Evolutionary conservation across 2,113 vertebrate species (phyloP).

Genomic region (Climacteris rufus): DNA sequence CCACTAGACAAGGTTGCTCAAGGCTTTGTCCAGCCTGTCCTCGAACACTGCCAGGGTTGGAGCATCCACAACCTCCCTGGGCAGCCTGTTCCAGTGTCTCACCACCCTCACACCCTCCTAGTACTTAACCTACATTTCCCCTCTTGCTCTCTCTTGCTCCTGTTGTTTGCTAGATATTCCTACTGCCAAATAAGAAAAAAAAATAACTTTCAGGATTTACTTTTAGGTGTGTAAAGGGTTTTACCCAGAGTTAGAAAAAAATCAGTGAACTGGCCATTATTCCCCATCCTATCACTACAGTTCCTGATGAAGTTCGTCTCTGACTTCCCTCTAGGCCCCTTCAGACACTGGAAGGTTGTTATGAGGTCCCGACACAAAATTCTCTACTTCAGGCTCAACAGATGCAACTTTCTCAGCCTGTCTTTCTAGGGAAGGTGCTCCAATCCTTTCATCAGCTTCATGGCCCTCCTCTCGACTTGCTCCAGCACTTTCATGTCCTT

Average conservation of each 20-base stretch:
- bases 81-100: too few species aligned
- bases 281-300: not conserved
- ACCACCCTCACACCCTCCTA: too few species aligned
- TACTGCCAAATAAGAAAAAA: not conserved
- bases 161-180: not conserved
- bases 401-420: not conserved
- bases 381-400: not conserved
- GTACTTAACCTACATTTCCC: too few species aligned
- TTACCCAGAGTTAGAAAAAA: not conserved
- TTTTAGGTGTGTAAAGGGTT: not conserved
- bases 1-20: too few species aligned
- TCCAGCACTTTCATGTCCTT: not conserved
- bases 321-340: not conserved
- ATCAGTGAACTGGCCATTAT: not conserved
- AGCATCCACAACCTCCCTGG: too few species aligned
- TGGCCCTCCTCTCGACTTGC: not conserved
- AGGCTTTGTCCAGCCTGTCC: too few species aligned
- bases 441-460: not conserved
- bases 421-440: fast-evolving
- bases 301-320: not conserved
- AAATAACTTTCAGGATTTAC: not conserved
- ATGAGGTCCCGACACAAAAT: fast-evolving
- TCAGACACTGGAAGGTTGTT: not conserved
- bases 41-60: too few species aligned
- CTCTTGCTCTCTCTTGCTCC: too few species aligned